Percentiles rank a stretch among this genome's conserved stretches.
Conservation (phyloP, 2,113 vertebrate genomes). For the Eidolon helvum region DNA sequence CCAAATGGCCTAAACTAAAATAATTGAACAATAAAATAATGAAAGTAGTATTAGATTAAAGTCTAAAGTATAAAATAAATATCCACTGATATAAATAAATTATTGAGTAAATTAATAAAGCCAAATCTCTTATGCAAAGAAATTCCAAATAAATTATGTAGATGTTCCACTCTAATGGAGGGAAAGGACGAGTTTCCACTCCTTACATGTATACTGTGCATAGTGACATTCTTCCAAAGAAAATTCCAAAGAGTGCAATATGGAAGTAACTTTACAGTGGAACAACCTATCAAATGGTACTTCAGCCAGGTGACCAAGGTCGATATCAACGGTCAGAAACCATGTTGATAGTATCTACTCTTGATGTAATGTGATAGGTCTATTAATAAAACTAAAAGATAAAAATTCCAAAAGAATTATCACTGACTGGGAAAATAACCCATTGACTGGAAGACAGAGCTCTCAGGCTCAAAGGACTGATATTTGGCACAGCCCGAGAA, state of each 20-base stretch:
- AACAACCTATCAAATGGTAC: neutral
- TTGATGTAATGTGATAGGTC: neutral
- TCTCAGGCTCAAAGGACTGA: neutral
- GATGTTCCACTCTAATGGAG: neutral
- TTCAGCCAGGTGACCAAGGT: neutral
- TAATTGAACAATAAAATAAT: neutral
- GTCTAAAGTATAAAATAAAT: neutral
- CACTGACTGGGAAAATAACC: neutral
- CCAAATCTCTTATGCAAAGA: neutral
- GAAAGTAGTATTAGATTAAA: neutral
- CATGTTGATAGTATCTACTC: neutral
- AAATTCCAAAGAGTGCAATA: neutral
- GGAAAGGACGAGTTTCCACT: neutral
- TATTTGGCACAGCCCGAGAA: neutral
- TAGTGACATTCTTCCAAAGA: neutral
- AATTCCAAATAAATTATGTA: neutral
- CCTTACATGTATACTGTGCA: neutral
- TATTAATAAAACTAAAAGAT: neutral
- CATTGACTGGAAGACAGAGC: neutral
- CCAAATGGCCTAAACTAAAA: neutral
- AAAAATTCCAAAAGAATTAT: neutral
- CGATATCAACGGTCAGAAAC: neutral
- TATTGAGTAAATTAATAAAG: neutral
- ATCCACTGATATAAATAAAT: neutral
- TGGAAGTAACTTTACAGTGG: neutral